Evolutionary conservation across 2,113 vertebrate species (phyloP).

Genomic region (Syrmaticus mikado): DNA sequence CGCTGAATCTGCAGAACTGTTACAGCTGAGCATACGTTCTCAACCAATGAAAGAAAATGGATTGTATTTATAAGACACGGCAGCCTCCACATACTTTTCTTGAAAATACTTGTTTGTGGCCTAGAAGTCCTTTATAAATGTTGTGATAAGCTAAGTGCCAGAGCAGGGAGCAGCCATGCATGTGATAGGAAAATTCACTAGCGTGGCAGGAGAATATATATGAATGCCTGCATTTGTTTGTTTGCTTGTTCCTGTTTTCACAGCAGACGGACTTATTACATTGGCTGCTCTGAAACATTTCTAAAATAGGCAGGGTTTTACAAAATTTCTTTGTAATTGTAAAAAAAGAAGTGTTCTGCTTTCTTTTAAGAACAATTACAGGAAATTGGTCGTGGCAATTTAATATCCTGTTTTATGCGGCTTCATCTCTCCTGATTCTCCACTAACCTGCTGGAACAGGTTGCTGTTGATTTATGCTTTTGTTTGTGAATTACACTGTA

Average conservation of each 20-base stretch:
- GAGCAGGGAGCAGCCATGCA: constrained; percentile 43
- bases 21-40: background rate
- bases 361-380: constrained; percentile 56
- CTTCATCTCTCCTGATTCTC: constrained; percentile 41
- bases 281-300: background rate
- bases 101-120: background rate
- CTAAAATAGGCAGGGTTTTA: constrained; percentile 1
- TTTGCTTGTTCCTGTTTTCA: constrained; percentile 29
- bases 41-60: constrained; percentile 23
- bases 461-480: constrained; percentile 62
- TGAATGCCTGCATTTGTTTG: constrained; percentile 1
- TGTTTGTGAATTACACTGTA: constrained; percentile 59
- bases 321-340: constrained; percentile 22
- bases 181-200: constrained; percentile 63
- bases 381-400: constrained; percentile 49
- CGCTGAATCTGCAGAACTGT: constrained; percentile 25
- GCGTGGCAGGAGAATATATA: constrained; percentile 26
- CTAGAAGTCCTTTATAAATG: constrained; percentile 44
- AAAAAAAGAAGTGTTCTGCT: constrained; percentile 25
- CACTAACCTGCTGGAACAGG: constrained; percentile 43
- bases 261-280: constrained; percentile 1
- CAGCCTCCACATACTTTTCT: constrained; percentile 1
- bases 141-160: constrained; percentile 52
- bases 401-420: constrained; percentile 37
- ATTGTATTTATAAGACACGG: constrained; percentile 1